Evolutionary conservation across 2,113 vertebrate genomes (phyloP).

Genomic region (Okapia johnstoni): DNA sequence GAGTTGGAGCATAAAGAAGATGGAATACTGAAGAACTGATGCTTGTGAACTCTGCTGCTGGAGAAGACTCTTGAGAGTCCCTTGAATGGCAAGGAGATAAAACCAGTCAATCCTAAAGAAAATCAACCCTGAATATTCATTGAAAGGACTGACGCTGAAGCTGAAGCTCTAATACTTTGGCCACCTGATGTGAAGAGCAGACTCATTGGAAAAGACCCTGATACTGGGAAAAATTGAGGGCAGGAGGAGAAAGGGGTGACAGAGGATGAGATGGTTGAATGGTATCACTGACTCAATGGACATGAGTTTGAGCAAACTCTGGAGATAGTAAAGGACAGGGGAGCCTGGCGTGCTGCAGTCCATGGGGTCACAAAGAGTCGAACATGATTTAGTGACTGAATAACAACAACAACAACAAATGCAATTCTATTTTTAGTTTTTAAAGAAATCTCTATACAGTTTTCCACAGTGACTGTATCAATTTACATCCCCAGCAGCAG

Average conservation of each 20-base stretch:
- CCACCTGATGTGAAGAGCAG: background rate
- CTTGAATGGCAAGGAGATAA: background rate
- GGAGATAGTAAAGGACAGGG: background rate
- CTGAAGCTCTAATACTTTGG: background rate
- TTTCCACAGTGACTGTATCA: background rate
- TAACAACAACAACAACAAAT: background rate
- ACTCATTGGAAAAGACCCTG: background rate
- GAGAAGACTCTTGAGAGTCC: background rate
- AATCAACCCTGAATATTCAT: background rate
- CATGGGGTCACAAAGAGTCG: background rate
- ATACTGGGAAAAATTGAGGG: background rate
- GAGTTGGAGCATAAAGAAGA: background rate
- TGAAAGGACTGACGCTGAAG: background rate
- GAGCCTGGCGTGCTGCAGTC: background rate
- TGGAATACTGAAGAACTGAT: background rate
- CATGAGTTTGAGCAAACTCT: background rate
- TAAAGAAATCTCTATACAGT: background rate
- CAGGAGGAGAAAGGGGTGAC: background rate
- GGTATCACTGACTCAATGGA: background rate
- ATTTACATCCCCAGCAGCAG: background rate
- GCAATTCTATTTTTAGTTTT: background rate
- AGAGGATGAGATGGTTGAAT: background rate
- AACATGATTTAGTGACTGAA: background rate
- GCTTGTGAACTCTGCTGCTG: background rate
- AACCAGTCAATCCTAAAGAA: background rate